phyloP scores from a whole-genome alignment of 1,140 invertebrate species.

The Drosophila seguyi region DNA sequence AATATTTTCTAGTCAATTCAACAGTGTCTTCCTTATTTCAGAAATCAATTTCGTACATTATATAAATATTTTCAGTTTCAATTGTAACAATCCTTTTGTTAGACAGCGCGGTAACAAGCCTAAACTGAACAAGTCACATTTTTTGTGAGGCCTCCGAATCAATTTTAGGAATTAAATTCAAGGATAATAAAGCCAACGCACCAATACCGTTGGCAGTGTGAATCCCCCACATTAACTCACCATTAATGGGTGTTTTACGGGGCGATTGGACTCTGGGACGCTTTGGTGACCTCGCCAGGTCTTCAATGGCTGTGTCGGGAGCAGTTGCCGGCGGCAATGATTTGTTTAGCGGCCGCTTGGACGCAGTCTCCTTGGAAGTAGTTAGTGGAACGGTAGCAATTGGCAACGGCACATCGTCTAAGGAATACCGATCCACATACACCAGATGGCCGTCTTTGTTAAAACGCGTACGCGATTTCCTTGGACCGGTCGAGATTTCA shows the following conservation, averaged over 20 bases:
- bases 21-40: neutral
- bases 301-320: slow-evolving; percentile 42
- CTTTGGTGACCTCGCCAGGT: slow-evolving; percentile 62
- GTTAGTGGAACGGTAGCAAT: neutral
- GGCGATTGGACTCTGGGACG: slow-evolving; percentile 61
- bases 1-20: neutral
- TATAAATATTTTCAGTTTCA: neutral
- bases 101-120: too few relatives aligned
- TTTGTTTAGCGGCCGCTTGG: slow-evolving; percentile 59
- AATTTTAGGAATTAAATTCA: neutral
- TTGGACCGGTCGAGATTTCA: slow-evolving; percentile 91
- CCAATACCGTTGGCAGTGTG: neutral
- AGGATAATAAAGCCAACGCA: neutral
- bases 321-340: slow-evolving; percentile 52
- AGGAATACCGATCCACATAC: slow-evolving; percentile 66
- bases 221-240: slow-evolving; percentile 26
- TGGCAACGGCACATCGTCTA: slow-evolving; percentile 58
- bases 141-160: neutral
- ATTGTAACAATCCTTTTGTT: neutral
- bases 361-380: slow-evolving; percentile 32
- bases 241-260: slow-evolving; percentile 65
- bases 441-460: slow-evolving; percentile 88
- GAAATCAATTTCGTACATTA: neutral
- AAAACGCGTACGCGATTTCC: slow-evolving; percentile 90
- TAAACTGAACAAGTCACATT: neutral